Percentiles rank a stretch among this genome's conserved stretches.
phyloP scores from a whole-genome alignment of 2,113 vertebrate genomes.

The Hemiscyllium ocellatum region DNA sequence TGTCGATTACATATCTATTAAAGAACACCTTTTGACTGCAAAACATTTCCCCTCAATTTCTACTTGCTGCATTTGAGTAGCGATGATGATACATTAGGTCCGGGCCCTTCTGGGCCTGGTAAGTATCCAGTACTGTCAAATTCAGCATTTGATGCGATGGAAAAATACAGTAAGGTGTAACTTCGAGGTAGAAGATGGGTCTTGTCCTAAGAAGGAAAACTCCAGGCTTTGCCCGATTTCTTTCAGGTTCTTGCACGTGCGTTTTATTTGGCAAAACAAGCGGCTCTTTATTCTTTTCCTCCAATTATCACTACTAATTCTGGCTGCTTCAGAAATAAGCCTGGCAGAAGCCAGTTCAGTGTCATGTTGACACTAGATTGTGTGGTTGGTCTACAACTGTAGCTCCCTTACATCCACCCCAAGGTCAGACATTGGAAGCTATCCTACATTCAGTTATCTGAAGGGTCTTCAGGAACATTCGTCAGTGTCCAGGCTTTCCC shows the following conservation, averaged over 20 bases:
- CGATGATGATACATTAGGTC: background rate
- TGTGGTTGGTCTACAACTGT: background rate
- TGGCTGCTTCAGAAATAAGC: background rate
- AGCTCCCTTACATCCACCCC: background rate
- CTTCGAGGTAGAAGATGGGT: background rate
- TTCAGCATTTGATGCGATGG: too few species aligned
- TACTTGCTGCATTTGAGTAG: background rate
- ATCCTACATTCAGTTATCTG: background rate
- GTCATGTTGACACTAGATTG: background rate
- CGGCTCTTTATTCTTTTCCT: background rate
- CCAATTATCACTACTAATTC: background rate
- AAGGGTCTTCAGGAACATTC: background rate
- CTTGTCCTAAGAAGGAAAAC: background rate
- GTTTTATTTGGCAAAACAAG: background rate
- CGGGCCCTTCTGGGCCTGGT: background rate
- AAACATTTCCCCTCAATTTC: background rate
- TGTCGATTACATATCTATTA: background rate
- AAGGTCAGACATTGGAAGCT: background rate
- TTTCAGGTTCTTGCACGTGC: too few species aligned
- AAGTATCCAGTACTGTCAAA: background rate
- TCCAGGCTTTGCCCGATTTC: background rate
- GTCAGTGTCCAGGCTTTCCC: background rate
- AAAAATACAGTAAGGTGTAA: background rate
- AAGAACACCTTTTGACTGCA: background rate
- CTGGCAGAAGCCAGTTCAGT: background rate